Conservation (phyloP, 2,888 invertebrate genomes). For the Xylophagus ater region DNA sequence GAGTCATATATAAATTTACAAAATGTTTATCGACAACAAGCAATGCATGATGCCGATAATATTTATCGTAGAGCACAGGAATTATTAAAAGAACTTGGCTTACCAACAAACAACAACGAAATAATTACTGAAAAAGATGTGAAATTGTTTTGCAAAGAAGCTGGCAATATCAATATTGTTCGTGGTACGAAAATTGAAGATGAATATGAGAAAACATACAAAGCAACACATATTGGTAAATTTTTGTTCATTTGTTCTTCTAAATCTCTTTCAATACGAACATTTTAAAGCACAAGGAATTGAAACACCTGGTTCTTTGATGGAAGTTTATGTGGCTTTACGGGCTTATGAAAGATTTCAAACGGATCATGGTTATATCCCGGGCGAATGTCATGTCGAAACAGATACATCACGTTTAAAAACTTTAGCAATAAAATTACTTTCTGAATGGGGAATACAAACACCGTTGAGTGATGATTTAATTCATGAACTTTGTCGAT, state of each 20-base stretch:
- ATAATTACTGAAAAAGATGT: conserved; percentile 68
- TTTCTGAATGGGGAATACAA: conserved; percentile 74
- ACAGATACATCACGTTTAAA: conserved; percentile 83
- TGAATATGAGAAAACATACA: conserved; percentile 62
- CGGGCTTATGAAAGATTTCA: conserved; percentile 86
- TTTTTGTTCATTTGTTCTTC: conserved; percentile 1
- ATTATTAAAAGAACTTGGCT: conserved; percentile 65
- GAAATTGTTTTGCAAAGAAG: conserved; percentile 79
- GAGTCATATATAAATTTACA: conserved; percentile 81
- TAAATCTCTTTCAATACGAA: not conserved
- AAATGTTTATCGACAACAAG: conserved; percentile 76
- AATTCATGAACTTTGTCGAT: conserved; percentile 89
- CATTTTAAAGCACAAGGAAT: conserved; percentile 49
- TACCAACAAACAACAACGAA: conserved; percentile 57
- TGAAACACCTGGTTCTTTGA: conserved; percentile 75
- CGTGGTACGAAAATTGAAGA: conserved; percentile 68
- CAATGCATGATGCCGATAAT: conserved; percentile 66
- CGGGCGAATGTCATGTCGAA: conserved; percentile 83
- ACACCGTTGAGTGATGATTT: conserved; percentile 80
- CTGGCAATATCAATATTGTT: conserved; percentile 65
- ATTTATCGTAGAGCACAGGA: conserved; percentile 72
- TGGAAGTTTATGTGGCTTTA: conserved; percentile 81
- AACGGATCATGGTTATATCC: conserved; percentile 77
- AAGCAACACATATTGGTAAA: conserved; percentile 46
- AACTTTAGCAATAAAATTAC: conserved; percentile 56